Base-by-base conservation (phyloP, 2,888 invertebrate species). In the Aplocera efformata region DNA sequence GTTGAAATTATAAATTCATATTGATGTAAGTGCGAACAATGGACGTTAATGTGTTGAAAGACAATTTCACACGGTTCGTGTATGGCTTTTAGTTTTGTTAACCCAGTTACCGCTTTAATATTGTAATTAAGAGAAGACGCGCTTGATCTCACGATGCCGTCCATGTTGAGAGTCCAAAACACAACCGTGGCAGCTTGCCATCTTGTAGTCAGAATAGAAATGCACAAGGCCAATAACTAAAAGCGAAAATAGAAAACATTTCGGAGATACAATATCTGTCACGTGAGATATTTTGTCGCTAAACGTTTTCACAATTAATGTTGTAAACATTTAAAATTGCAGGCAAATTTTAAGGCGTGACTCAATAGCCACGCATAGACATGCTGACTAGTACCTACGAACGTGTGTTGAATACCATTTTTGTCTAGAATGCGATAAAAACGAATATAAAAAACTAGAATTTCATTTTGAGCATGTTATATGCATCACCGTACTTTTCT, bases 1-100 rank as follows among this genome's bases (percentile, higher is more conserved):
- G 57, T 50, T 62, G 44, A 59, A 60, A 59, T 59, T 42, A 42
- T 49, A 44, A 43, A 50, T 52, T 61, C 54, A 56, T 39, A 48
- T 56, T 51, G 51, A 61, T 58, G 58, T 63, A 61, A 58, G 58
- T 60, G 53, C 43, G 61, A 67, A 79, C 72, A 77, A 76, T 71
- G 57, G 63, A 53, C 72, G 71, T 70, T 53, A 73, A 74, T 75
- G 50, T 77, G 70, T 71, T 53, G 76, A 77, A 78, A 74, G 67
- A 72, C 63, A 59, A 67, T 69, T 83, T 84, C 85, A 68, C 86
- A 85, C 82, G 79, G 72, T 72, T 67, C 63, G 61, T 67, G 69
- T 62, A 65, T 64, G 61, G 64, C 60, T 65, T 66, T 70, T 65
- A 73, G 77, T 88, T 91, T 76, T 84, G 81, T 89, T 89, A 85